Percentiles rank a stretch among this genome's conserved stretches.
Conservation (phyloP, 2,113 vertebrate species). For the Nycticebus coucang region DNA sequence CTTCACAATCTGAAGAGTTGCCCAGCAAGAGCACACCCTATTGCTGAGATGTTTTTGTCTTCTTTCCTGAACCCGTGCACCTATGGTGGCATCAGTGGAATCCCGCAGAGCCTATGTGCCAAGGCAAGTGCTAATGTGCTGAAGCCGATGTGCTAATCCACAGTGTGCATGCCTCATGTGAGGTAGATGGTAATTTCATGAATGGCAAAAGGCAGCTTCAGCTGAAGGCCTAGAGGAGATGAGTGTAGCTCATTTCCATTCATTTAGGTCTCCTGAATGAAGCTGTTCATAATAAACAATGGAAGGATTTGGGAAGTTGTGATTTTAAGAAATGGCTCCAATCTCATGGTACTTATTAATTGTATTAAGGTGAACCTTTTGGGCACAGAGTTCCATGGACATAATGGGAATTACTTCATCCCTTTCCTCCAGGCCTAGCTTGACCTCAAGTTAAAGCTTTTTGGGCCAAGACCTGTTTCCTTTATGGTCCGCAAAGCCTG, state of each 20-base stretch:
- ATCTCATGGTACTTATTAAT: neutral
- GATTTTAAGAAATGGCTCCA: conserved; percentile 18
- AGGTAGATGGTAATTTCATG: conserved; percentile 6
- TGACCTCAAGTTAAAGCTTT: conserved; percentile 40
- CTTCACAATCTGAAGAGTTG: neutral
- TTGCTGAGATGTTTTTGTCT: neutral
- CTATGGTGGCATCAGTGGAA: neutral
- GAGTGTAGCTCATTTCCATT: neutral
- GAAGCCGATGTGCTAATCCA: neutral
- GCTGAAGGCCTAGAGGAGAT: neutral
- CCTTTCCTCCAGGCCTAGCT: neutral
- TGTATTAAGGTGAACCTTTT: conserved; percentile 8
- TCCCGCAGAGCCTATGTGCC: conserved; percentile 36
- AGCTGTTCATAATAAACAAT: neutral
- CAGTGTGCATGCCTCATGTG: neutral
- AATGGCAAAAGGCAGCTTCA: neutral
- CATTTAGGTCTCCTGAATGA: neutral
- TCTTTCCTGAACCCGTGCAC: neutral
- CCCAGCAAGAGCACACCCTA: neutral
- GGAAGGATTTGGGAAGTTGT: conserved; percentile 28
- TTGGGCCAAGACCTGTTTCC: neutral
- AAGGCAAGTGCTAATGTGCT: conserved; percentile 51
- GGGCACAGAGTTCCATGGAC: neutral
- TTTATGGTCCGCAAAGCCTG: neutral
- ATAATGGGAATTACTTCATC: conserved; percentile 28